phyloP scores from a whole-genome alignment of 2,888 invertebrate genomes.

The Folsomia candida region DNA sequence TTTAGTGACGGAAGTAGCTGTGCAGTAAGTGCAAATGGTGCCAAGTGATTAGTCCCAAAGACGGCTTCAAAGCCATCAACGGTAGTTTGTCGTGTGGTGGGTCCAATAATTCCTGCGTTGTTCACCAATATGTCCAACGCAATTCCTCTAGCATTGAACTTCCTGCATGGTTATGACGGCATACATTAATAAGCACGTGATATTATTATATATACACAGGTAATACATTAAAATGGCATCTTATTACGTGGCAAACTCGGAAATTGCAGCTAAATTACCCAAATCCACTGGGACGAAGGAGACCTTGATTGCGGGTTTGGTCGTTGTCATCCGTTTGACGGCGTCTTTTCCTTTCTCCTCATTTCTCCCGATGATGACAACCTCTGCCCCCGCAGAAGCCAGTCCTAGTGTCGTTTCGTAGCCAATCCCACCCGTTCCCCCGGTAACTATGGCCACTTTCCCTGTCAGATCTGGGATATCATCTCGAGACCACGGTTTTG shows the following conservation, averaged over 20 bases:
- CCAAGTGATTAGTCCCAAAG: neutral
- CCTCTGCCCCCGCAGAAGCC: neutral
- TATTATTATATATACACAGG: too few relatives aligned
- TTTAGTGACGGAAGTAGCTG: neutral
- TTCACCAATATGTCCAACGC: constrained; percentile 1
- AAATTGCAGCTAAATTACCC: neutral
- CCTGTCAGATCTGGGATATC: neutral
- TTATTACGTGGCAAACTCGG: too few relatives aligned
- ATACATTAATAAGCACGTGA: too few relatives aligned
- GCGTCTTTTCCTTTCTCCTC: constrained; percentile 4
- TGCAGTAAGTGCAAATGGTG: neutral
- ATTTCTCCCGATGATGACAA: neutral
- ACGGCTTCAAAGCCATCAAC: constrained; percentile 6
- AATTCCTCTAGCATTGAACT: neutral
- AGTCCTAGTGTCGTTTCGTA: neutral
- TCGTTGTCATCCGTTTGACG: neutral
- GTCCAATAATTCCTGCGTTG: constrained; percentile 2
- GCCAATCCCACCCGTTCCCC: neutral
- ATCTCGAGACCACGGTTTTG: neutral
- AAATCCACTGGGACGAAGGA: neutral
- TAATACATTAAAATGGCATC: too few relatives aligned
- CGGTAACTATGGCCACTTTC: neutral
- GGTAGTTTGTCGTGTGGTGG: neutral
- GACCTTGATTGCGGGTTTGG: neutral
- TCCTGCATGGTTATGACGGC: neutral